Percentiles rank a stretch among this genome's conserved stretches.
Conservation (phyloP, 2,888 invertebrate species). For the Cantharis flavilabris region DNA sequence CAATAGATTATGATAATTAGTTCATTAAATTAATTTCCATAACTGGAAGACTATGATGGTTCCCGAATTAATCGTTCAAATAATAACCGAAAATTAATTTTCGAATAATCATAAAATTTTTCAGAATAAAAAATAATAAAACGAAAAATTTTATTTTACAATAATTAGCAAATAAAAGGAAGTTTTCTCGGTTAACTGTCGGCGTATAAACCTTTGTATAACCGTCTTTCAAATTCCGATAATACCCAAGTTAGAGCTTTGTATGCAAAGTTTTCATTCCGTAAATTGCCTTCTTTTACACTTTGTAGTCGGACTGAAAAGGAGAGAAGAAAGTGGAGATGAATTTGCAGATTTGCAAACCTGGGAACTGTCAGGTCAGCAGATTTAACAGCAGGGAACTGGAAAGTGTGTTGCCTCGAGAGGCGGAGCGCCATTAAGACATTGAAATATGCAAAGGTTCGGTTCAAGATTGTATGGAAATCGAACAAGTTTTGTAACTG, state of each 20-base stretch:
- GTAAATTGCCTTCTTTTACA: slow-evolving; percentile 31
- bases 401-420: slow-evolving; percentile 26
- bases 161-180: neutral
- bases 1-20: neutral
- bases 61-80: neutral
- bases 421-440: slow-evolving; percentile 27
- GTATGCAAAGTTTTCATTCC: slow-evolving; percentile 13
- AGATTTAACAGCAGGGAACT: slow-evolving; percentile 31
- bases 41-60: neutral
- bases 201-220: neutral
- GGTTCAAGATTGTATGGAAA: slow-evolving; percentile 28
- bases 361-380: slow-evolving; percentile 31
- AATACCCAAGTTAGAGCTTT: neutral
- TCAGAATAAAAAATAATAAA: neutral
- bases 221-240: neutral
- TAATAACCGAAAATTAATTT: neutral
- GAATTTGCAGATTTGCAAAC: slow-evolving; percentile 31
- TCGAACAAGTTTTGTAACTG: slow-evolving; percentile 28
- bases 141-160: neutral
- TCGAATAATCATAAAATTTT: neutral
- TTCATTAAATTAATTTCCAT: too few relatives aligned
- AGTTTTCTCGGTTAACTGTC: neutral
- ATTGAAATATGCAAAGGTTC: slow-evolving; percentile 28
- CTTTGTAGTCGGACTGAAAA: slow-evolving; percentile 21
- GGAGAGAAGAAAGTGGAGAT: slow-evolving; percentile 27